These are phyloP conservation scores for Polyommatus icarus DNA, from an alignment of 2,888 invertebrate species.

Conservation along the genomic window DNA sequence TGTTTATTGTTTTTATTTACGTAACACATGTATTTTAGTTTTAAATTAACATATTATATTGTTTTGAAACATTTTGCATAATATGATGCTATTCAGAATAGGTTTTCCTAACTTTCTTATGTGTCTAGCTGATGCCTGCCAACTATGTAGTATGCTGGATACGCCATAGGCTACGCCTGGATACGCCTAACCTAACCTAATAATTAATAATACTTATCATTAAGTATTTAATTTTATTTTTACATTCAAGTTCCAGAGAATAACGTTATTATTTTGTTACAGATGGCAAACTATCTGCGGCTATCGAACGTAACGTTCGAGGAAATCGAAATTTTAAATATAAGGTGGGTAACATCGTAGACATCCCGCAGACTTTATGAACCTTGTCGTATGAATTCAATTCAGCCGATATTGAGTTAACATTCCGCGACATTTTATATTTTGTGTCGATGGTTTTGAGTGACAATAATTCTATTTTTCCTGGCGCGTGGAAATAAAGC, in stretches of 20 bases:
- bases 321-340: conserved; percentile 84
- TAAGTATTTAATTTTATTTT: too few species aligned
- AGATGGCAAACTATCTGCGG: conserved; percentile 84
- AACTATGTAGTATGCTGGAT: too few species aligned
- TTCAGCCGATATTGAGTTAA: conserved; percentile 1
- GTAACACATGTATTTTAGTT: too few species aligned
- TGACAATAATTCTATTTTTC: conserved; percentile 2
- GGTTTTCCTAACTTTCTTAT: too few species aligned
- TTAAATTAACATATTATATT: too few species aligned
- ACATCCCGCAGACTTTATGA: not conserved
- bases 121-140: too few species aligned
- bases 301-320: conserved; percentile 83
- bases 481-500: not conserved
- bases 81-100: too few species aligned
- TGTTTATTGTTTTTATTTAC: too few species aligned
- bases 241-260: not conserved
- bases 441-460: conserved; percentile 17
- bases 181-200: too few species aligned
- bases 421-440: conserved; percentile 14
- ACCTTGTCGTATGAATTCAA: not conserved
- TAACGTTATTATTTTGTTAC: conserved; percentile 47
- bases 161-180: too few species aligned
- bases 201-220: too few species aligned
- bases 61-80: too few species aligned
- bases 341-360: conserved; percentile 77